These are phyloP conservation scores for Octodon degus DNA, from an alignment of 2,113 vertebrate species.

Conservation along the genomic window DNA sequence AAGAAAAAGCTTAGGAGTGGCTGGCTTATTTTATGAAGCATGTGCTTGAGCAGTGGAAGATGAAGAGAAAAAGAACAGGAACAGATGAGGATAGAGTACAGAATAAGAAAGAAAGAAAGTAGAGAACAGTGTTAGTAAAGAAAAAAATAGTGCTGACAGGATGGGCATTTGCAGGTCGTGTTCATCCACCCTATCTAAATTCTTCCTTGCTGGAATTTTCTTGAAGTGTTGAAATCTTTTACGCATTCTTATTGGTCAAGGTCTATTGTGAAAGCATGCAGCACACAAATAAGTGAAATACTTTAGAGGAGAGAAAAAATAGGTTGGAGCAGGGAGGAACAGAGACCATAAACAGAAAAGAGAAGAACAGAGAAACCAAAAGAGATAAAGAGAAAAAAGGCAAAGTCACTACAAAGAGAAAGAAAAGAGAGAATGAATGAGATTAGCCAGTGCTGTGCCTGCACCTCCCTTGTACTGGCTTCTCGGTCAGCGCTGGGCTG, in stretches of 20 bases:
- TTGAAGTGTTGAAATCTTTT: background rate
- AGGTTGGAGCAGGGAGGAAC: background rate
- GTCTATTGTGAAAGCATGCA: background rate
- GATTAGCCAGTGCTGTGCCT: too few species aligned
- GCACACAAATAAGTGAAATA: background rate
- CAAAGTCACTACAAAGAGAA: background rate
- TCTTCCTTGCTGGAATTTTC: background rate
- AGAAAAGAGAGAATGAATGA: rapidly evolving
- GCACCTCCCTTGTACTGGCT: rapidly evolving
- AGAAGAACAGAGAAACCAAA: background rate
- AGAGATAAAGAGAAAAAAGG: too few species aligned
- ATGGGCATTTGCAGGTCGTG: background rate
- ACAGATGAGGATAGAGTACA: background rate
- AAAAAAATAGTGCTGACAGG: background rate
- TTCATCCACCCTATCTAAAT: background rate
- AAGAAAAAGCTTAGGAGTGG: background rate
- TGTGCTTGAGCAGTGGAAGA: background rate
- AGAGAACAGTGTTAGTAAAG: background rate
- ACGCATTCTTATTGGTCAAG: background rate
- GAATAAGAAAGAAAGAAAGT: background rate
- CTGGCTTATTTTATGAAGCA: background rate
- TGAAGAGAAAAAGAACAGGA: background rate
- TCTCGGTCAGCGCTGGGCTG: rapidly evolving
- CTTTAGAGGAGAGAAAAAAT: background rate
- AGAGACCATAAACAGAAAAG: background rate